Conservation (phyloP, 2,888 invertebrate species). For the Ectobius pallidus region DNA sequence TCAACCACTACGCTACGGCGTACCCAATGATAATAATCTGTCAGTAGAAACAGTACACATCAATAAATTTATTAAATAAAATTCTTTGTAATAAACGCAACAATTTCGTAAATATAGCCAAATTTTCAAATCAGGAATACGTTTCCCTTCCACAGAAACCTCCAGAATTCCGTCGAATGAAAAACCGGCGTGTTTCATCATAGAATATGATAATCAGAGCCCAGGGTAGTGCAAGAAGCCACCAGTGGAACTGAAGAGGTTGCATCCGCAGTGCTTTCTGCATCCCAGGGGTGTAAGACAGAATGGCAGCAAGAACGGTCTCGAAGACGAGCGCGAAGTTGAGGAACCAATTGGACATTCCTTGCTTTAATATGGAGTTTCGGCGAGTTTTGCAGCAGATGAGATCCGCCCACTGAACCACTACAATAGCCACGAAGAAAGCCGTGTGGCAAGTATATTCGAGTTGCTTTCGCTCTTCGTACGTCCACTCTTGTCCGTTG, state of each 20-base stretch:
- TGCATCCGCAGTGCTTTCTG: neutral
- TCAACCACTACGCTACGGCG: too few species aligned
- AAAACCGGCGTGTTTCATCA: slow-evolving; percentile 74
- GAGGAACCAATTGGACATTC: slow-evolving; percentile 50
- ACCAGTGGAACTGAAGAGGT: slow-evolving; percentile 59
- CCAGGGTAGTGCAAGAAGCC: slow-evolving; percentile 76
- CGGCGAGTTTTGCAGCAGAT: slow-evolving; percentile 76
- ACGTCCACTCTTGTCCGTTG: slow-evolving; percentile 72
- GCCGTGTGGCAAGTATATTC: slow-evolving; percentile 74
- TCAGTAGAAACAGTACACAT: too few species aligned
- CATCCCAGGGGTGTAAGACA: slow-evolving; percentile 11
- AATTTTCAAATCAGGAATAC: neutral
- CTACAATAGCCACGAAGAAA: slow-evolving; percentile 74
- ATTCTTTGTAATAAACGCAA: too few species aligned
- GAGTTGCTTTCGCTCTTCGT: slow-evolving; percentile 64
- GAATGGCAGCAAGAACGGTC: neutral
- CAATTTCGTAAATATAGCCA: too few species aligned
- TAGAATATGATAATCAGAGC: slow-evolving; percentile 71
- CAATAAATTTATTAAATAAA: too few species aligned
- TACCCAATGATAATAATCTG: too few species aligned
- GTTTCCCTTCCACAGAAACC: slow-evolving; percentile 63
- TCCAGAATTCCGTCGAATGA: slow-evolving; percentile 67
- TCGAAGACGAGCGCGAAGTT: slow-evolving; percentile 10
- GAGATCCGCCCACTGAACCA: slow-evolving; percentile 75
- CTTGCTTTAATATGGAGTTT: slow-evolving; percentile 73